Evolutionary conservation across 2,888 invertebrate species (phyloP).

Genomic region (Lasioglossum calceatum): DNA sequence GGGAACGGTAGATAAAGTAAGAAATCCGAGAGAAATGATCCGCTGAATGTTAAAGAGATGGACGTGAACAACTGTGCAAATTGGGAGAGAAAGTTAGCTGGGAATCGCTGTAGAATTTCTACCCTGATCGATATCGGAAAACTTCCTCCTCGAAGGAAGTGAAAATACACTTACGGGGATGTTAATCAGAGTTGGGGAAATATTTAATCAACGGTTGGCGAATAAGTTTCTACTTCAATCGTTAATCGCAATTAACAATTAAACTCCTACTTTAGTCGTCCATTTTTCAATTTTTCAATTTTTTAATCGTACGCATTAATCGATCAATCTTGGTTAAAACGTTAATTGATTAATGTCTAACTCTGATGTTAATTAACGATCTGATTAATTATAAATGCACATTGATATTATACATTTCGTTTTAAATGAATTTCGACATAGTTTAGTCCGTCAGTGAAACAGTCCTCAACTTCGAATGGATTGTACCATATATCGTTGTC

Average conservation of each 20-base stretch:
- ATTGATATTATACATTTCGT: neutral
- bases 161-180: neutral
- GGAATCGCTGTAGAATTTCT: neutral
- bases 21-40: neutral
- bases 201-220: too few relatives aligned
- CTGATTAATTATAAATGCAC: neutral
- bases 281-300: too few relatives aligned
- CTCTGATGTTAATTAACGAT: too few relatives aligned
- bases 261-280: too few relatives aligned
- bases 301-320: too few relatives aligned
- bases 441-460: neutral
- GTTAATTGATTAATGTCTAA: too few relatives aligned
- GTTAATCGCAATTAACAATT: too few relatives aligned
- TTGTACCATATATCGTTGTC: neutral
- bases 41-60: constrained; percentile 7
- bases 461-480: too few relatives aligned
- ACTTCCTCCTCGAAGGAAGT: neutral
- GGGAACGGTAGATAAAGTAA: neutral
- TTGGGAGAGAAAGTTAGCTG: neutral
- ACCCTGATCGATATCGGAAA: neutral
- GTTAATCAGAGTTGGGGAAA: too few relatives aligned
- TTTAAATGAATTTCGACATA: neutral
- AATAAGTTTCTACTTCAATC: too few relatives aligned
- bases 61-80: neutral
- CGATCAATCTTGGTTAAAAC: too few relatives aligned